A percentile compares a stretch with the other conserved stretches of the same genome.
These are phyloP conservation scores for Ethmia dodecea DNA, from an alignment of 2,888 invertebrate genomes.

Conservation along the genomic window DNA sequence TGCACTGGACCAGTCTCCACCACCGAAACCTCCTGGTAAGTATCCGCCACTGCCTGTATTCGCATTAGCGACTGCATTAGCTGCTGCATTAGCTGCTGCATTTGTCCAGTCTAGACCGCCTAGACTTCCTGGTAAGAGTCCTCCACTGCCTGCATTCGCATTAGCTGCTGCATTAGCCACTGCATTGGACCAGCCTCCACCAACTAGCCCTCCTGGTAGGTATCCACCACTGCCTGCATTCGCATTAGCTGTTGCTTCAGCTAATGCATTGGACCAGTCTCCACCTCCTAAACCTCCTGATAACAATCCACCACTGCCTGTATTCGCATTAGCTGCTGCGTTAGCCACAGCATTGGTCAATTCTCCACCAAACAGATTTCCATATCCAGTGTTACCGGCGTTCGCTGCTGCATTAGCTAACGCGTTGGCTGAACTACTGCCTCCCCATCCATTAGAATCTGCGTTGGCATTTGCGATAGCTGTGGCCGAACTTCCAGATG, in stretches of 20 bases:
- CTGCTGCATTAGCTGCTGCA: conserved; percentile 12
- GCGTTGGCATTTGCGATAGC: too few relatives aligned
- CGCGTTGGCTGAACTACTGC: neutral
- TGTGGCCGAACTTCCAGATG: neutral
- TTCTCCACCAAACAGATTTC: too few relatives aligned
- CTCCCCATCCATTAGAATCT: too few relatives aligned
- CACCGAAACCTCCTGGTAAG: neutral
- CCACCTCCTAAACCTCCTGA: conserved; percentile 1
- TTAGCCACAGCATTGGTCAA: neutral
- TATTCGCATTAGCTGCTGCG: conserved; percentile 10
- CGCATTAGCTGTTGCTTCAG: conserved; percentile 15
- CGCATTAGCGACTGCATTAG: conserved; percentile 9
- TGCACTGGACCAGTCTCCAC: neutral
- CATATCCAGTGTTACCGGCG: conserved; percentile 1
- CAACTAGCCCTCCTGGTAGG: conserved; percentile 1
- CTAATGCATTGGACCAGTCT: conserved; percentile 14
- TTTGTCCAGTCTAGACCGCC: conserved; percentile 8
- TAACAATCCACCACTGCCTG: neutral
- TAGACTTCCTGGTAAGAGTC: too few relatives aligned
- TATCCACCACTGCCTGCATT: conserved; percentile 9
- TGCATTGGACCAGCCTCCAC: conserved; percentile 4
- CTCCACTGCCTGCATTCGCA: conserved; percentile 8
- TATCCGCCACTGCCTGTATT: too few relatives aligned
- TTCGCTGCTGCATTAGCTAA: conserved; percentile 3
- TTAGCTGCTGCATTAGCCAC: conserved; percentile 9